Percentiles rank a stretch among this genome's conserved stretches.
These are phyloP conservation scores for Dasypus novemcinctus DNA, from an alignment of 2,113 vertebrate species.

Conservation along the genomic window DNA sequence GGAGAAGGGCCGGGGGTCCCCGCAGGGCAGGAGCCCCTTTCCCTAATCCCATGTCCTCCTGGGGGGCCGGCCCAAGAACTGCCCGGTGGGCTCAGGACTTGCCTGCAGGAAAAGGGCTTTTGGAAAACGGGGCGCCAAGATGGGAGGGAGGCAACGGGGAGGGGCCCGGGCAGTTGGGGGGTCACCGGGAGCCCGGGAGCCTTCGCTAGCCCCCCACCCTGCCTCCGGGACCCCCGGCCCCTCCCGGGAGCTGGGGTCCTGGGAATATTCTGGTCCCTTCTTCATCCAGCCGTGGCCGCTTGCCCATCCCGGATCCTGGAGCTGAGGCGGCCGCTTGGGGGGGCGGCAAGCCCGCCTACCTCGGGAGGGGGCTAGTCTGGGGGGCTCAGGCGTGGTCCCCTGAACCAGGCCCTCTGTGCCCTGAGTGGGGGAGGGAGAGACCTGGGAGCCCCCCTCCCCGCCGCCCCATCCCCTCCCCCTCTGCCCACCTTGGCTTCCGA, in stretches of 20 bases:
- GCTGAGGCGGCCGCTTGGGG: no score
- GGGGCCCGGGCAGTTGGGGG: background rate
- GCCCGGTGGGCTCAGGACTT: no score
- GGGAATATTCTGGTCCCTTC: background rate
- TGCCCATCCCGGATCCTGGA: no score
- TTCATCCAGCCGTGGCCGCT: background rate
- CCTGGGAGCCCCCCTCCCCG: no score
- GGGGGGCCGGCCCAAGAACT: background rate
- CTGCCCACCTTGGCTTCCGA: background rate
- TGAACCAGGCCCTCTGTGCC: no score
- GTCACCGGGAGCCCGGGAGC: background rate
- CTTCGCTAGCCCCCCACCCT: no score
- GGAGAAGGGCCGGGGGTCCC: background rate
- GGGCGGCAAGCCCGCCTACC: no score
- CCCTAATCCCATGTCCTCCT: background rate
- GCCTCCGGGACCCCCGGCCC: no score
- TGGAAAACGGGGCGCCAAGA: background rate
- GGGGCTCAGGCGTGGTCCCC: background rate
- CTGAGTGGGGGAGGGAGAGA: background rate
- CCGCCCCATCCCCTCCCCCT: background rate
- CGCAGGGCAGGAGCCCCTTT: background rate
- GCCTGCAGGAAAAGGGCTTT: background rate
- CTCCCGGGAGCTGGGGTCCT: fast-evolving
- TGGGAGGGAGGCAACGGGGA: background rate
- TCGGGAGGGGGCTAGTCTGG: no score